Conservation (phyloP, 2,888 invertebrate genomes). For the Rugalucina vietnamica region DNA sequence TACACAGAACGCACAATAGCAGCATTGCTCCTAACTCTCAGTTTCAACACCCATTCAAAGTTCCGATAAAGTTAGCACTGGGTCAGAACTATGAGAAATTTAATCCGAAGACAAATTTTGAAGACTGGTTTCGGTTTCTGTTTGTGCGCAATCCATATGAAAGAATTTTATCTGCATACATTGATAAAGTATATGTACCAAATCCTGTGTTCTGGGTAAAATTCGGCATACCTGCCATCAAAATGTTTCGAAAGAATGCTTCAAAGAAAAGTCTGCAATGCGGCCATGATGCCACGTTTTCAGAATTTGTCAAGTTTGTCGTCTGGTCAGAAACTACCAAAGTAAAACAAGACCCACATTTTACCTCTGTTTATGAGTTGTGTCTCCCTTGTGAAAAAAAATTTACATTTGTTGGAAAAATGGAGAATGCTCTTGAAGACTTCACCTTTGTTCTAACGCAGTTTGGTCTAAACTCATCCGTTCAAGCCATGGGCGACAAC, state of each 20-base stretch:
- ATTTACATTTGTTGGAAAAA: slow-evolving; percentile 43
- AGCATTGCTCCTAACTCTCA: not conserved
- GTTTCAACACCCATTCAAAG: slow-evolving; percentile 40
- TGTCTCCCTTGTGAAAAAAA: slow-evolving; percentile 40
- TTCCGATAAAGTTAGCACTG: slow-evolving; percentile 31
- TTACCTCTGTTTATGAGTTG: slow-evolving; percentile 28
- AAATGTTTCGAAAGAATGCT: not conserved
- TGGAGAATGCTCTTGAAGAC: not conserved
- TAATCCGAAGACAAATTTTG: not conserved
- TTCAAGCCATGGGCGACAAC: not conserved
- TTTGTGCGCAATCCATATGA: not conserved
- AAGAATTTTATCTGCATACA: not conserved
- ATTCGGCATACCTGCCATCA: slow-evolving; percentile 41
- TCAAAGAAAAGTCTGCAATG: not conserved
- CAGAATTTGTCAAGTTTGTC: slow-evolving; percentile 13
- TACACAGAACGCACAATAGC: too few relatives aligned
- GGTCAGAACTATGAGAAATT: slow-evolving; percentile 2
- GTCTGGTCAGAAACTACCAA: slow-evolving; percentile 26
- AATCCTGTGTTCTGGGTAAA: not conserved
- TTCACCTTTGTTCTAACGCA: not conserved
- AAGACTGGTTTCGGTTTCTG: slow-evolving; percentile 28
- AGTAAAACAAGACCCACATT: slow-evolving; percentile 32
- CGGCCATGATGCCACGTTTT: not conserved
- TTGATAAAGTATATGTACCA: not conserved
- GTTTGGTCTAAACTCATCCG: not conserved